Conservation (phyloP, 2,113 vertebrate species). For the Elachura formosa region DNA sequence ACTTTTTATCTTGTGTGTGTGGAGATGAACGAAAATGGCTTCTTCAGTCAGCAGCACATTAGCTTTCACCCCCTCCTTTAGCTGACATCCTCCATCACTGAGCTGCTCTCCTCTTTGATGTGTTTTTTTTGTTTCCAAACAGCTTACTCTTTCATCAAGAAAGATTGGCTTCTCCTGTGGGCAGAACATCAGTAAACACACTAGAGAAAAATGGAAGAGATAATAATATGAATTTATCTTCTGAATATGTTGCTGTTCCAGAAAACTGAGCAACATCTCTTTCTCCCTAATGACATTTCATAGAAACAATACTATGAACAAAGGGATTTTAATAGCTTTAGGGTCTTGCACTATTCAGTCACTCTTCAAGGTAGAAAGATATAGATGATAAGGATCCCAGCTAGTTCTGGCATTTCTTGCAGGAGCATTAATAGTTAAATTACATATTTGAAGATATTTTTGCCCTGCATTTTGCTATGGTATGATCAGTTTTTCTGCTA, state of each 20-base stretch:
- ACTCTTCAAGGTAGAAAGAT: not conserved
- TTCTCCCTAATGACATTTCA: constrained; percentile 3
- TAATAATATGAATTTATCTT: constrained; percentile 22
- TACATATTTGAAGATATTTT: not conserved
- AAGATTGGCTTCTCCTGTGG: constrained; percentile 4
- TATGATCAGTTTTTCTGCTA: not conserved
- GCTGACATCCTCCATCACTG: not conserved
- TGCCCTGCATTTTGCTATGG: not conserved
- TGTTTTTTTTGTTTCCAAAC: constrained; percentile 13
- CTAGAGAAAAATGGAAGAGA: constrained; percentile 4
- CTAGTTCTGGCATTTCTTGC: not conserved
- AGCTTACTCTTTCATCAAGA: constrained; percentile 23
- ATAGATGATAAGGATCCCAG: not conserved
- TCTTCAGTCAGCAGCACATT: not conserved
- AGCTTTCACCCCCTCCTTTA: not conserved
- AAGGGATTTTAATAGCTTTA: constrained; percentile 20
- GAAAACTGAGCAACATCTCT: constrained; percentile 28
- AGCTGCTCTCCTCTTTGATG: constrained; percentile 10
- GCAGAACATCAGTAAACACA: not conserved
- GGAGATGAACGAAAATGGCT: not conserved
- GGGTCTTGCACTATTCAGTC: not conserved
- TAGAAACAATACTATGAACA: not conserved
- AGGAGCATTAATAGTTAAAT: not conserved
- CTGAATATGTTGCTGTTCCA: constrained; percentile 32
- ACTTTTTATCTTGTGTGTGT: not conserved